Conservation (phyloP, 1,140 invertebrate species). For the Lepidostoma basale region DNA sequence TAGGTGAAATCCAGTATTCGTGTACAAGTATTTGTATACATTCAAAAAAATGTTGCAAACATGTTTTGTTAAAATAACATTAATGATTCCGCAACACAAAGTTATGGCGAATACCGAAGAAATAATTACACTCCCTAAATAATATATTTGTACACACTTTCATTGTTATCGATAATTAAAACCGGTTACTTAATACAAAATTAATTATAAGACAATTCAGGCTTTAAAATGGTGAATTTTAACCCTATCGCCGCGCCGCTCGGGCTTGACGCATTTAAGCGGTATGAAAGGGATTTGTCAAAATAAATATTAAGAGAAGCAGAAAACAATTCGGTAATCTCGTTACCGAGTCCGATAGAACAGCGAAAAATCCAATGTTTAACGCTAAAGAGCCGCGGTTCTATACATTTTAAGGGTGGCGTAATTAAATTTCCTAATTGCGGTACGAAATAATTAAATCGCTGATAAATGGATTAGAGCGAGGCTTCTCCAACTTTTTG, state of each 20-base stretch:
- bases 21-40: no score
- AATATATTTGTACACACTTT: no score
- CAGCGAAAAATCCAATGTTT: conserved; percentile 25
- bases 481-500: conserved; percentile 1
- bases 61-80: no score
- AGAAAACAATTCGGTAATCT: conserved; percentile 24
- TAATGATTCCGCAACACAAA: no score
- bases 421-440: conserved; percentile 34
- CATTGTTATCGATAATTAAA: no score
- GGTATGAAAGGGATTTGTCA: conserved; percentile 17
- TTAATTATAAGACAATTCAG: no score
- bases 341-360: neutral
- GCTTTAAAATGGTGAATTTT: no score
- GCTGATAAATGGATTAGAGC: conserved; percentile 27
- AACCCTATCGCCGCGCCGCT: neutral
- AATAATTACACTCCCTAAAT: no score
- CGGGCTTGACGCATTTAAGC: neutral
- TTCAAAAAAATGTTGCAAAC: no score
- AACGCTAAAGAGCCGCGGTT: neutral
- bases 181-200: no score
- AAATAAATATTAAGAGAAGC: conserved; percentile 21
- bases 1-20: no score
- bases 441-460: conserved; percentile 36
- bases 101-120: no score
- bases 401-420: neutral